Evolutionary conservation across 2,797 vertebrate species (phyloP).

Genomic region (Melanotaenia nigrans): DNA sequence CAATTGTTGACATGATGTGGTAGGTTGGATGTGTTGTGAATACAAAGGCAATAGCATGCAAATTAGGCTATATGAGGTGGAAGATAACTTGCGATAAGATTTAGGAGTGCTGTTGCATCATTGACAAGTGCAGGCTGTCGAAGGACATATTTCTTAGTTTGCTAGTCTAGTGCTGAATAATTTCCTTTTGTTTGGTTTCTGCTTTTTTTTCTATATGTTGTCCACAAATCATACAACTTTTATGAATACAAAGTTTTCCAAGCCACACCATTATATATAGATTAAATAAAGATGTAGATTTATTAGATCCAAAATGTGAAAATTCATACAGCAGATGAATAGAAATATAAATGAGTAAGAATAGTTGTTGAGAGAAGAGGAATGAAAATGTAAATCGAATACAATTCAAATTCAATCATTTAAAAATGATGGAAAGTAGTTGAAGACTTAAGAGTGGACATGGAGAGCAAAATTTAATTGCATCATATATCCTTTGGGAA

Average conservation of each 20-base stretch:
- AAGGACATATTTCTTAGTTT: not conserved
- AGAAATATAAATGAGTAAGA: not conserved
- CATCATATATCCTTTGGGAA: not conserved
- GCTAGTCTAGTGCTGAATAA: not conserved
- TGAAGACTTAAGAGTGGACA: not conserved
- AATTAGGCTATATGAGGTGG: too few species aligned
- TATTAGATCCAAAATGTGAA: not conserved
- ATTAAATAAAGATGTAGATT: not conserved
- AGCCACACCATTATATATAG: not conserved
- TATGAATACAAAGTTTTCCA: not conserved
- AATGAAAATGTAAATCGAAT: not conserved
- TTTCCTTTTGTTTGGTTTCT: too few species aligned
- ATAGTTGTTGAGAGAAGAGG: too few species aligned
- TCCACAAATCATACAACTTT: not conserved
- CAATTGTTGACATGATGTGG: too few species aligned
- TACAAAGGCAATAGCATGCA: too few species aligned
- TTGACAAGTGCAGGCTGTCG: not conserved
- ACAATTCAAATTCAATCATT: not conserved
- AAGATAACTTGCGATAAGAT: too few species aligned
- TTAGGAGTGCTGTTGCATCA: not conserved
- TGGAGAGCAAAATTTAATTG: not conserved
- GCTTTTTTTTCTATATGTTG: not conserved
- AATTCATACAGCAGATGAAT: not conserved
- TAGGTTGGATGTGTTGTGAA: too few species aligned
- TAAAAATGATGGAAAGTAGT: not conserved